A percentile compares a stretch with the other conserved stretches of the same genome.
These are phyloP conservation scores for Setipinna tenuifilis DNA, from an alignment of 2,797 vertebrate genomes.

Conservation along the genomic window DNA sequence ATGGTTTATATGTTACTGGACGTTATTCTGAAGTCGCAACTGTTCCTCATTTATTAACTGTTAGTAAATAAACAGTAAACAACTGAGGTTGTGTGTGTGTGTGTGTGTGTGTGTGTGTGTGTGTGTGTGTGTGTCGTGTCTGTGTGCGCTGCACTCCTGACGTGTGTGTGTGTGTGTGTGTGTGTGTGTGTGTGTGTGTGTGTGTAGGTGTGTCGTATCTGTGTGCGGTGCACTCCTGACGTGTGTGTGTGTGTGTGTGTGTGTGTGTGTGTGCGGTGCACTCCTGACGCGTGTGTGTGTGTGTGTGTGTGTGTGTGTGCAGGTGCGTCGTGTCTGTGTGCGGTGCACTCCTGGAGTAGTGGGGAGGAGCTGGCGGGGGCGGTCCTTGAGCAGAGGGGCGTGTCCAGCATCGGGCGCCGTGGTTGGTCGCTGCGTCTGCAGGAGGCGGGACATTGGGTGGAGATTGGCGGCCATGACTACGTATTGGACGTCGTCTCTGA, in stretches of 20 bases:
- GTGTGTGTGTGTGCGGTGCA: neutral
- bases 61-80: too few species aligned
- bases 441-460: constrained; percentile 86
- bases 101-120: too few species aligned
- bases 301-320: constrained; percentile 24
- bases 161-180: too few species aligned
- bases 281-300: constrained; percentile 19
- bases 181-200: too few species aligned
- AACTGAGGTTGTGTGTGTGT: too few species aligned
- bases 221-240: constrained; percentile 25
- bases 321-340: constrained; percentile 89
- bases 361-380: constrained; percentile 90
- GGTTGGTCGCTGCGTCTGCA: constrained; percentile 93
- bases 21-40: too few species aligned
- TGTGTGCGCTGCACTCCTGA: too few species aligned
- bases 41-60: too few species aligned
- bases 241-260: neutral
- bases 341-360: constrained; percentile 91
- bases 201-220: neutral
- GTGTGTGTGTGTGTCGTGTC: too few species aligned
- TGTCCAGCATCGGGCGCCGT: constrained; percentile 73
- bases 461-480: constrained; percentile 94
- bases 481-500: constrained; percentile 91
- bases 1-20: too few species aligned
- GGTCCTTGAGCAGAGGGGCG: constrained; percentile 88